Percentiles rank a stretch among this genome's conserved stretches.
phyloP scores from a whole-genome alignment of 2,113 vertebrate species.

The Pionites leucogaster region DNA sequence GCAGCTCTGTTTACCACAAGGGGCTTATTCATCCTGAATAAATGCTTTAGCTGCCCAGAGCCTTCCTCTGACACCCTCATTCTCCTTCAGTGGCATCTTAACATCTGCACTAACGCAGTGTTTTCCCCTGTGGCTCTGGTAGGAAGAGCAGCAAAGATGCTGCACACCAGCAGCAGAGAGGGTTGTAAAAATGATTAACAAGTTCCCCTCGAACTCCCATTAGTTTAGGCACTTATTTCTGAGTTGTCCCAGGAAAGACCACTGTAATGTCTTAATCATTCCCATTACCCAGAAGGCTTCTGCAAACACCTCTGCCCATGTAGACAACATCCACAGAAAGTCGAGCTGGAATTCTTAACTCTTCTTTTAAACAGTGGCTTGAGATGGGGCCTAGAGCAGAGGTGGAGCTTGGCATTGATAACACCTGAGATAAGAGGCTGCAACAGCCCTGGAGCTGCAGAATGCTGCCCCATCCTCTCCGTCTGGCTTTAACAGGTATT shows the following conservation, averaged over 20 bases:
- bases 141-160: not conserved
- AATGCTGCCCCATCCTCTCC: not conserved
- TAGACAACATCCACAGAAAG: not conserved
- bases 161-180: not conserved
- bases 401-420: not conserved
- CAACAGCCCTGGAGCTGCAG: not conserved
- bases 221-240: not conserved
- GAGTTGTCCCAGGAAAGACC: not conserved
- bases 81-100: not conserved
- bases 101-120: not conserved
- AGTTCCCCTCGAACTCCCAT: not conserved
- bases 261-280: not conserved
- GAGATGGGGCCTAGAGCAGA: accelerated
- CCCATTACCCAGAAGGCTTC: not conserved
- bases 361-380: not conserved
- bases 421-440: not conserved
- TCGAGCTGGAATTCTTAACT: not conserved
- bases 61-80: not conserved
- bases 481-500: accelerated
- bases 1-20: slow-evolving; percentile 19
- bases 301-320: not conserved
- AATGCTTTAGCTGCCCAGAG: not conserved
- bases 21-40: slow-evolving; percentile 27
- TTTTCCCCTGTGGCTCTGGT: not conserved
- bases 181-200: not conserved